A percentile compares a stretch with the other conserved stretches of the same genome.
Conservation (phyloP, 2,888 invertebrate genomes). For the Euplagia quadripunctaria region DNA sequence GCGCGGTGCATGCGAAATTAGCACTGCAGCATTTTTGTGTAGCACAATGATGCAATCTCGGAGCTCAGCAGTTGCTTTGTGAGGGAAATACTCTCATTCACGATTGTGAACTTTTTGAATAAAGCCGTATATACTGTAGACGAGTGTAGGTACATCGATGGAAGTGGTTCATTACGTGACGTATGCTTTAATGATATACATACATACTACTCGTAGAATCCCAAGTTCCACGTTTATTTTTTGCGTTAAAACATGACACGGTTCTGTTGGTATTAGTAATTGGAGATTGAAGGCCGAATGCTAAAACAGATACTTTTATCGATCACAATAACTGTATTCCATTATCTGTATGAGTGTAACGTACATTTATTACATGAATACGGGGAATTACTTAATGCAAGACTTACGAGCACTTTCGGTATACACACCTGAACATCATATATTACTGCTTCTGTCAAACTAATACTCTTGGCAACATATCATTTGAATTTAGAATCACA, state of each 20-base stretch:
- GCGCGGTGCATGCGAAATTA: constrained; percentile 78
- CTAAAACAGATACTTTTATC: constrained; percentile 40
- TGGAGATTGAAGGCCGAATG: constrained; percentile 46
- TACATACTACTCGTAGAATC: constrained; percentile 25
- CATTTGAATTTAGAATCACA: constrained; percentile 41
- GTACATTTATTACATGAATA: constrained; percentile 29
- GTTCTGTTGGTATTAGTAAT: constrained; percentile 37
- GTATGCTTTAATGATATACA: constrained; percentile 50
- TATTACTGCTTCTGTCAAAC: neutral
- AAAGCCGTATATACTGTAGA: constrained; percentile 69
- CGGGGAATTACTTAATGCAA: constrained; percentile 60
- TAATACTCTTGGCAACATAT: neutral
- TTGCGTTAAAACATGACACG: constrained; percentile 21
- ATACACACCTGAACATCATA: constrained; percentile 53
- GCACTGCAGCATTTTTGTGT: constrained; percentile 80
- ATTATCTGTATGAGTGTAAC: constrained; percentile 49
- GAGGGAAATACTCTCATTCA: constrained; percentile 69
- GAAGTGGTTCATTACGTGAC: constrained; percentile 71
- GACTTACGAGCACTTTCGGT: constrained; percentile 55
- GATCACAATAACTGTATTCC: constrained; percentile 54
- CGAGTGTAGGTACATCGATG: constrained; percentile 48
- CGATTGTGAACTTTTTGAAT: constrained; percentile 80
- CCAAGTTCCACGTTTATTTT: constrained; percentile 24
- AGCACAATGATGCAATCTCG: constrained; percentile 81
- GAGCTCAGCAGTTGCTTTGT: constrained; percentile 75